Evolutionary conservation across 2,888 invertebrate genomes (phyloP).

Genomic region (Drosophila conformis): DNA sequence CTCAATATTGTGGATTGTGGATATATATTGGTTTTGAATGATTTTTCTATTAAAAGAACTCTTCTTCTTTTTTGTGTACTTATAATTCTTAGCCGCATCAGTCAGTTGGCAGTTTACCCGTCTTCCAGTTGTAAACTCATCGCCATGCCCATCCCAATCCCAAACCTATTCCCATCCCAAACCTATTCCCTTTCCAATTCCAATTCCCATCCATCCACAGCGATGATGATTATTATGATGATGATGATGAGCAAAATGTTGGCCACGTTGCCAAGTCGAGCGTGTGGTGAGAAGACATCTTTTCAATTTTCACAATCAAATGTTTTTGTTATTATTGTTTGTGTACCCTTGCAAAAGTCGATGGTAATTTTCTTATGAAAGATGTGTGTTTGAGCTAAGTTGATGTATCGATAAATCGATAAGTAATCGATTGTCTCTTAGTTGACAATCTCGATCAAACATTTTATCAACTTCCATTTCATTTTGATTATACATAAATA

Average conservation of each 20-base stretch:
- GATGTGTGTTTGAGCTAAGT: not conserved
- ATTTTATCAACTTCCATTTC: not conserved
- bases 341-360: not conserved
- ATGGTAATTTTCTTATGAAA: not conserved
- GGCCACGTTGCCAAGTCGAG: conserved; percentile 46
- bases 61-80: not conserved
- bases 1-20: not conserved
- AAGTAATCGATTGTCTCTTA: not conserved
- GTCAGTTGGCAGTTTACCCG: conserved; percentile 26
- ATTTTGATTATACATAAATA: not conserved
- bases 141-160: conserved; percentile 6
- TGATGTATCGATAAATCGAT: not conserved
- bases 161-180: not conserved
- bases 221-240: conserved; percentile 33
- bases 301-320: conserved; percentile 81
- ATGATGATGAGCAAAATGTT: conserved; percentile 42
- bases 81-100: conserved; percentile 26
- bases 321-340: conserved; percentile 60
- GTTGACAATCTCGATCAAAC: not conserved
- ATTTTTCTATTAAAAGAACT: not conserved
- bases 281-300: conserved; percentile 80
- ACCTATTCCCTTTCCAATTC: not conserved
- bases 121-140: conserved; percentile 30
- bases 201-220: not conserved
- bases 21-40: not conserved